Percentiles rank a stretch among this genome's conserved stretches.
These are phyloP conservation scores for Synchiropus splendidus DNA, from an alignment of 2,113 vertebrate species.

Conservation along the genomic window DNA sequence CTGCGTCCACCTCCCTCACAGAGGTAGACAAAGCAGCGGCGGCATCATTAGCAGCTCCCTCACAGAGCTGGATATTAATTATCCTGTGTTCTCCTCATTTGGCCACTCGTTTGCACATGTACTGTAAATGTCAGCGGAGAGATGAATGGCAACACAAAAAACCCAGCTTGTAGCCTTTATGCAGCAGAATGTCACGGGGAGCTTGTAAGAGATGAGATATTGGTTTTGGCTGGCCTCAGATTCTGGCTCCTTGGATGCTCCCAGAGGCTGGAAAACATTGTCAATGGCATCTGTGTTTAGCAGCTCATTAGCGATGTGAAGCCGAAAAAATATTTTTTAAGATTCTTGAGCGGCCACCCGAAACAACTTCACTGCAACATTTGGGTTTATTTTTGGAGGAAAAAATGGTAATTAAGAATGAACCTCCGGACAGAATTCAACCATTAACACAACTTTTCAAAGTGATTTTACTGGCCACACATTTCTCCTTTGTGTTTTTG, in stretches of 20 bases:
- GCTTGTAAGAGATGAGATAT: slow-evolving; percentile 58
- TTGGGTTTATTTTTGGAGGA: slow-evolving; percentile 10
- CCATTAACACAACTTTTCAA: too few relatives aligned
- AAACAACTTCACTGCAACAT: too few relatives aligned
- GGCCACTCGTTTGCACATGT: slow-evolving; percentile 61
- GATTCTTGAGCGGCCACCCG: too few relatives aligned
- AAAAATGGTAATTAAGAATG: slow-evolving; percentile 5
- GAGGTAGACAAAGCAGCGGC: slow-evolving; percentile 42
- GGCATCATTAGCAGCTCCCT: slow-evolving; percentile 53
- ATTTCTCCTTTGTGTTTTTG: too few relatives aligned
- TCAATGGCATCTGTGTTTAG: slow-evolving; percentile 36
- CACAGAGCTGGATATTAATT: slow-evolving; percentile 54
- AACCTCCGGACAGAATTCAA: neutral
- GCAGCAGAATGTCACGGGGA: slow-evolving; percentile 52
- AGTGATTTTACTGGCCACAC: too few relatives aligned
- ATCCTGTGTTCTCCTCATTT: slow-evolving; percentile 53
- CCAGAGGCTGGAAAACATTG: slow-evolving; percentile 17
- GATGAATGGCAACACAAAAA: slow-evolving; percentile 60
- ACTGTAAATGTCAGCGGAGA: slow-evolving; percentile 63
- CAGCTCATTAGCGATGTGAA: slow-evolving; percentile 25
- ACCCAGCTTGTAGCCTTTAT: slow-evolving; percentile 42
- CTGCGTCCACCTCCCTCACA: slow-evolving; percentile 25
- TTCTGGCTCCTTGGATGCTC: slow-evolving; percentile 38
- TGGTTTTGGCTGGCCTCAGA: slow-evolving; percentile 40
- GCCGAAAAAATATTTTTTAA: too few relatives aligned